phyloP scores from a whole-genome alignment of 2,113 vertebrate genomes.

The Erythrolamprus reginae region DNA sequence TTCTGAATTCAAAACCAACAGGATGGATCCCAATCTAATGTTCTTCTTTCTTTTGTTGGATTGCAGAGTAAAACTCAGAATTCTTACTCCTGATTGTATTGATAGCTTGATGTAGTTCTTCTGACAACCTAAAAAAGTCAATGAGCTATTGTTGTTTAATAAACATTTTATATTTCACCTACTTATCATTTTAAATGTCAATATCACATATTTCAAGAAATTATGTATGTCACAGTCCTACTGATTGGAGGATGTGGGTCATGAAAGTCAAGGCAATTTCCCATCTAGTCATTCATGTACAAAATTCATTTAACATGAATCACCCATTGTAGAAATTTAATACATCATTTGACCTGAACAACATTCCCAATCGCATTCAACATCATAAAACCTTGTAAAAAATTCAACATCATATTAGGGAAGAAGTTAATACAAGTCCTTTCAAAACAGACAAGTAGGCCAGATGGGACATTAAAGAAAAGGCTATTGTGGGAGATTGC shows the following conservation, averaged over 20 bases:
- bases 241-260: not conserved
- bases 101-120: not conserved
- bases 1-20: not conserved
- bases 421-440: constrained; percentile 23
- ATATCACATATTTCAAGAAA: fast-evolving
- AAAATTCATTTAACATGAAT: not conserved
- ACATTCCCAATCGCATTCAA: constrained; percentile 37
- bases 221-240: not conserved
- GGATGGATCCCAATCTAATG: not conserved
- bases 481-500: constrained; percentile 14
- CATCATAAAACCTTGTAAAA: constrained; percentile 32
- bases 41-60: not conserved
- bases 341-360: constrained; percentile 38
- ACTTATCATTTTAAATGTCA: not conserved
- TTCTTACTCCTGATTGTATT: not conserved
- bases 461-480: constrained; percentile 31
- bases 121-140: not conserved
- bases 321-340: constrained; percentile 15
- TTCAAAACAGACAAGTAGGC: constrained; percentile 23
- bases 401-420: constrained; percentile 47
- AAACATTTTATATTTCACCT: not conserved
- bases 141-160: not conserved
- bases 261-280: not conserved
- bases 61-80: not conserved
- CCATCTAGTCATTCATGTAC: not conserved